These are phyloP conservation scores for Astreopora myriophthalma DNA, from an alignment of 64 coral and sea anemone genomes.

Conservation along the genomic window DNA sequence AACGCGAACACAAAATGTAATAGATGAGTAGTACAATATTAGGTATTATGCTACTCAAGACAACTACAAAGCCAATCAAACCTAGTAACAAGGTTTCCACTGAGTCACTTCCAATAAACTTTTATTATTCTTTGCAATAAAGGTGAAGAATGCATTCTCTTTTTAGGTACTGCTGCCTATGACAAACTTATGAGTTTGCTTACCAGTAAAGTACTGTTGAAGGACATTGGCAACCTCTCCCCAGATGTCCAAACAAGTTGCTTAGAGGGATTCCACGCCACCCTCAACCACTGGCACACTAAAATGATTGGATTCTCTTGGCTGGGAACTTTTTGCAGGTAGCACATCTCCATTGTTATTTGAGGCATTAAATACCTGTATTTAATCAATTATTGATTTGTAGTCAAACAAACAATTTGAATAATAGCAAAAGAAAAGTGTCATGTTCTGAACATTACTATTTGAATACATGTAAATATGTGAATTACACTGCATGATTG, in stretches of 20 bases:
- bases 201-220: background rate
- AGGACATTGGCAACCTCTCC: slow-evolving; percentile 1
- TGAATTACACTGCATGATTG: background rate
- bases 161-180: background rate
- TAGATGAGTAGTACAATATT: background rate
- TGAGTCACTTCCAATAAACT: background rate
- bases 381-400: background rate
- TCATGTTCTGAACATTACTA: background rate
- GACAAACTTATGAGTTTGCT: background rate
- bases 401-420: background rate
- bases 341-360: background rate
- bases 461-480: background rate
- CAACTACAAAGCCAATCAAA: background rate
- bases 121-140: background rate
- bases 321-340: slow-evolving; percentile 32
- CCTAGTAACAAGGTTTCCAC: background rate
- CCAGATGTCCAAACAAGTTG: slow-evolving; percentile 1
- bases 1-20: background rate
- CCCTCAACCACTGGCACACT: slow-evolving; percentile 22
- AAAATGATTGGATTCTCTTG: slow-evolving; percentile 34
- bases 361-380: background rate
- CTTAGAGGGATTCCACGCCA: slow-evolving; percentile 1
- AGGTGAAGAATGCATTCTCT: background rate
- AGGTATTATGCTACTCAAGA: background rate
- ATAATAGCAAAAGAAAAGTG: background rate